phyloP scores from a whole-genome alignment of 2,888 invertebrate genomes.

The Myathropa florea region DNA sequence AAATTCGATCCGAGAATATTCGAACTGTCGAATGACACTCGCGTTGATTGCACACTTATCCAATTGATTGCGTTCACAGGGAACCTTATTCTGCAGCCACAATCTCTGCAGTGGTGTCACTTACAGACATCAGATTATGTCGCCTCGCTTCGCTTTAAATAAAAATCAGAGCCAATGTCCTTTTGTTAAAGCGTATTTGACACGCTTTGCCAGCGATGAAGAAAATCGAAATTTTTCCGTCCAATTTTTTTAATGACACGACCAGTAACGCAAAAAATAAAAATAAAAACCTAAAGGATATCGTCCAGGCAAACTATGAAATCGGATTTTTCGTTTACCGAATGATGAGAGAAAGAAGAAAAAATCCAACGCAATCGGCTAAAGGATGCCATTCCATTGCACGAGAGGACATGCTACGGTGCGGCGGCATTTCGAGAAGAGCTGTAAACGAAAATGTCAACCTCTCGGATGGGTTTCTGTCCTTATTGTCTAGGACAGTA shows the following conservation, averaged over 20 bases:
- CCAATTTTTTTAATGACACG: background rate
- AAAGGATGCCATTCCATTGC: background rate
- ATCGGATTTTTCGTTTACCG: background rate
- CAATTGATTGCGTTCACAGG: background rate
- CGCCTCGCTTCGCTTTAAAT: background rate
- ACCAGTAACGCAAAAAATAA: background rate
- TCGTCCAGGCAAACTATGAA: background rate
- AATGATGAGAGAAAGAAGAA: background rate
- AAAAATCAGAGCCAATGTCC: constrained; percentile 17
- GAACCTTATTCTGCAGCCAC: too few relatives aligned
- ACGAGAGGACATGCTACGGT: background rate
- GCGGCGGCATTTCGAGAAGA: background rate
- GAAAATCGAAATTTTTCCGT: constrained; percentile 7
- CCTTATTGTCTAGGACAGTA: constrained; percentile 21
- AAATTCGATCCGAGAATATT: background rate
- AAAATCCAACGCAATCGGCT: background rate
- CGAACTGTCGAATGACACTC: background rate
- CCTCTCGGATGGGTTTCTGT: constrained; percentile 4
- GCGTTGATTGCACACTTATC: constrained; percentile 1
- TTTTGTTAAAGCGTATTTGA: constrained; percentile 10
- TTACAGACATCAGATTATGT: background rate
- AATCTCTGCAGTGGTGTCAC: background rate
- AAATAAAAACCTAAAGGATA: background rate
- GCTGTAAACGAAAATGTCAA: constrained; percentile 26
- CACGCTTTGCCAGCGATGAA: constrained; percentile 25